Conservation (phyloP, 2,113 vertebrate species). For the Otus sunia region DNA sequence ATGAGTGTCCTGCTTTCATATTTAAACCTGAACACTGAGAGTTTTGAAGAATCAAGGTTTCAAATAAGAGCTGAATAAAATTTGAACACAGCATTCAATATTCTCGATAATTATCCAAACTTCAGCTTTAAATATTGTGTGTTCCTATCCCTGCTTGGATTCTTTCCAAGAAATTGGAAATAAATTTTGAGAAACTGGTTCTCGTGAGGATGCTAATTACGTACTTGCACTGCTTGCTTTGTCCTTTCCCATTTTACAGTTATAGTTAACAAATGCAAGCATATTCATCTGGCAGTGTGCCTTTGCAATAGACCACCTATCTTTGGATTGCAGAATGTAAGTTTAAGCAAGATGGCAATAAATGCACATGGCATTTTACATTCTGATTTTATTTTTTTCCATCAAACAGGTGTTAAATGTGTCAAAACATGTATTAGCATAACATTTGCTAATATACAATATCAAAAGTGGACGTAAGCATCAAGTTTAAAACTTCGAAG, state of each 20-base stretch:
- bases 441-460: constrained; percentile 26
- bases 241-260: neutral
- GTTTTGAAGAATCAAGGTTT: neutral
- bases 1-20: neutral
- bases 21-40: neutral
- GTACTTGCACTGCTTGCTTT: neutral
- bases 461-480: constrained; percentile 56
- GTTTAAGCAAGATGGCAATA: constrained; percentile 5
- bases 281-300: neutral
- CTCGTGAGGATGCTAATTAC: constrained; percentile 1
- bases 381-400: constrained; percentile 54
- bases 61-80: neutral
- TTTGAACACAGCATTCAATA: neutral
- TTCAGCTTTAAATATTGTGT: neutral
- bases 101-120: neutral
- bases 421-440: neutral
- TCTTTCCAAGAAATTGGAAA: neutral
- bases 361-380: neutral
- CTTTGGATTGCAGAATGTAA: neutral
- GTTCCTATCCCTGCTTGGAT: neutral
- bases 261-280: neutral
- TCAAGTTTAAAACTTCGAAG: constrained; percentile 9
- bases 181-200: neutral
- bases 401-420: constrained; percentile 20
- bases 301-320: neutral